phyloP scores from a whole-genome alignment of 1,140 invertebrate species.

The Drosophila cardini region DNA sequence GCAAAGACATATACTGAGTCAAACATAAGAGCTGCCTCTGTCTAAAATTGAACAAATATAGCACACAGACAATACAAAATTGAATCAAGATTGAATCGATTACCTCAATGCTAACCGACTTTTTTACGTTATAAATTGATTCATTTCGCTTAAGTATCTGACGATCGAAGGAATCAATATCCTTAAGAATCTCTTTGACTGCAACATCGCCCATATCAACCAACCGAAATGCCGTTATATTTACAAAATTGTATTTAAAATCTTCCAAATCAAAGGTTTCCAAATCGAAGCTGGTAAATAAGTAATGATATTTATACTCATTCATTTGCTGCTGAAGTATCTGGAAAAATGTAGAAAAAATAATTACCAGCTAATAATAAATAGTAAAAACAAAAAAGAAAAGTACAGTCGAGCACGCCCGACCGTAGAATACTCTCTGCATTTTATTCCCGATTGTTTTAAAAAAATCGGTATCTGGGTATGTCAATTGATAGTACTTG shows the following conservation, averaged over 20 bases:
- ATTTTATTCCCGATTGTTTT: too few relatives aligned
- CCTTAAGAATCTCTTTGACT: constrained; percentile 90
- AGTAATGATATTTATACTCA: constrained; percentile 96
- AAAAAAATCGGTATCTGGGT: too few relatives aligned
- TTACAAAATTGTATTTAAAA: constrained; percentile 97
- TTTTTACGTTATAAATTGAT: constrained; percentile 17
- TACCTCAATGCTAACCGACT: constrained; percentile 58
- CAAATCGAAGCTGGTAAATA: constrained; percentile 96
- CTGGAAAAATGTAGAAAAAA: constrained; percentile 86
- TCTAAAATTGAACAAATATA: constrained; percentile 86
- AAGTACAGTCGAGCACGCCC: too few relatives aligned
- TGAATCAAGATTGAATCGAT: not conserved
- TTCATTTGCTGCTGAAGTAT: constrained; percentile 97
- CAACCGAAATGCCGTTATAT: constrained; percentile 95
- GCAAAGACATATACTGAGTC: constrained; percentile 96
- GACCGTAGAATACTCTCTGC: too few relatives aligned
- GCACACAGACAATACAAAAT: too few relatives aligned
- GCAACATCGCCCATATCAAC: constrained; percentile 92
- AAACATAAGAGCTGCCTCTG: constrained; percentile 95
- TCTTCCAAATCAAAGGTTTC: constrained; percentile 96
- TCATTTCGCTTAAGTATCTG: constrained; percentile 27
- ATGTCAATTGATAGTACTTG: too few relatives aligned
- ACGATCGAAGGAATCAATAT: constrained; percentile 88
- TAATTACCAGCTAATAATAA: too few relatives aligned
- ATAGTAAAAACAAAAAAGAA: too few relatives aligned